Percentiles rank a stretch among this genome's conserved stretches.
phyloP scores from a whole-genome alignment of 2,888 invertebrate genomes.

The Drosophila acutilabella region DNA sequence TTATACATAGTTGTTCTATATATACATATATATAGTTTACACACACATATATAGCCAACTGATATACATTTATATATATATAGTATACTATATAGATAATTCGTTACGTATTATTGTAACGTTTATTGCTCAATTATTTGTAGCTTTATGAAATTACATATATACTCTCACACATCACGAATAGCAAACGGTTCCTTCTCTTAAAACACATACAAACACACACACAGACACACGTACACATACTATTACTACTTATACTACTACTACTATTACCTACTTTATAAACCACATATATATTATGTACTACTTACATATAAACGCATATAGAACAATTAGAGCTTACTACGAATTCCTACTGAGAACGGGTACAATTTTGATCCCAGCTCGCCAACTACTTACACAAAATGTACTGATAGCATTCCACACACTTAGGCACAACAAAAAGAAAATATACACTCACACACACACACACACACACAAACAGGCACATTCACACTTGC shows the following conservation, averaged over 20 bases:
- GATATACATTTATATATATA: conserved; percentile 42
- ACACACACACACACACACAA: background rate
- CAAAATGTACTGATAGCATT: conserved; percentile 39
- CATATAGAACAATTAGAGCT: conserved; percentile 71
- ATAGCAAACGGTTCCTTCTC: conserved; percentile 62
- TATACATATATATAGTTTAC: conserved; percentile 38
- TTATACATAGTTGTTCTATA: conserved; percentile 53
- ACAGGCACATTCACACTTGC: conserved; percentile 3
- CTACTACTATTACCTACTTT: conserved; percentile 31
- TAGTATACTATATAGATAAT: conserved; percentile 28
- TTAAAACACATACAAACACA: conserved; percentile 39
- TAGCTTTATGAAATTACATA: conserved; percentile 51
- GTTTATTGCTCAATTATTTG: conserved; percentile 67
- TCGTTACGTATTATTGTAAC: conserved; percentile 30
- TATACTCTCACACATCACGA: conserved; percentile 32
- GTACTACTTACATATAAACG: conserved; percentile 38
- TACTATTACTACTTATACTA: conserved; percentile 23
- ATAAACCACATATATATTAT: conserved; percentile 18
- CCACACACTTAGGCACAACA: conserved; percentile 29
- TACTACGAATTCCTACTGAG: conserved; percentile 70
- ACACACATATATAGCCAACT: conserved; percentile 26
- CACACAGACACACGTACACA: conserved; percentile 19
- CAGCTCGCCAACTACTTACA: conserved; percentile 24
- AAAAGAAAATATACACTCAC: conserved; percentile 17
- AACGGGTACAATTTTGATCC: conserved; percentile 17